Evolutionary conservation across 2,113 vertebrate genomes (phyloP).

Genomic region (Trachemys scripta): DNA sequence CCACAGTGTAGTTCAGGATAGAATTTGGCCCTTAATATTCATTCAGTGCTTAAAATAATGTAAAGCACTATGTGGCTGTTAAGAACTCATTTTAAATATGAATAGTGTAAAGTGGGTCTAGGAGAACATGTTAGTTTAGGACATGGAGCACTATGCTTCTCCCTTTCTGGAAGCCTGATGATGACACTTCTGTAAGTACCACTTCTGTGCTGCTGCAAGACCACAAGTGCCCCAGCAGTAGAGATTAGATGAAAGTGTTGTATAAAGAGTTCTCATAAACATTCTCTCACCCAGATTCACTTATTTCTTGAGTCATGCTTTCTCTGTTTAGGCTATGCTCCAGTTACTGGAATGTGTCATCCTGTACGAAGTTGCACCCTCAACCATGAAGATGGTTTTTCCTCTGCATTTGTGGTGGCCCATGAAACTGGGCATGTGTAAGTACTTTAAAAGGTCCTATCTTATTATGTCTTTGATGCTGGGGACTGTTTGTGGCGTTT

Average conservation of each 20-base stretch:
- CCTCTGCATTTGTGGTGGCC: constrained; percentile 97
- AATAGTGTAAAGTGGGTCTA: background rate
- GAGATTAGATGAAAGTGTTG: background rate
- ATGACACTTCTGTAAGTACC: background rate
- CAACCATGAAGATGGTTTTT: constrained; percentile 98
- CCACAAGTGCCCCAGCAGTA: background rate
- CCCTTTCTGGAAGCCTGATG: background rate
- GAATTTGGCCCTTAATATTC: background rate
- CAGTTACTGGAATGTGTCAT: constrained; percentile 98
- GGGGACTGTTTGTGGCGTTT: background rate
- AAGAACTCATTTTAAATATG: background rate
- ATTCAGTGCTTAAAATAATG: background rate
- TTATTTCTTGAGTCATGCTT: background rate
- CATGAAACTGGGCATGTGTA: constrained; percentile 99
- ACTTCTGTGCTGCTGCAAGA: background rate
- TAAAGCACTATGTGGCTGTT: background rate
- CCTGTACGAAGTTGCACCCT: constrained; percentile 97
- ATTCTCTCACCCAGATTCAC: background rate
- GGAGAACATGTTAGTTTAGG: background rate
- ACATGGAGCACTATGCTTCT: background rate
- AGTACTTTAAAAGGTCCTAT: constrained; percentile 73
- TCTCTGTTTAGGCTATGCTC: constrained; percentile 89
- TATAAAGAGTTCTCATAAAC: background rate
- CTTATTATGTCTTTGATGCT: background rate
- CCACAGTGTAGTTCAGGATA: background rate